Percentiles rank a stretch among this genome's conserved stretches.
These are phyloP conservation scores for Aproaerema taeniolella DNA, from an alignment of 2,888 invertebrate species.

Conservation along the genomic window DNA sequence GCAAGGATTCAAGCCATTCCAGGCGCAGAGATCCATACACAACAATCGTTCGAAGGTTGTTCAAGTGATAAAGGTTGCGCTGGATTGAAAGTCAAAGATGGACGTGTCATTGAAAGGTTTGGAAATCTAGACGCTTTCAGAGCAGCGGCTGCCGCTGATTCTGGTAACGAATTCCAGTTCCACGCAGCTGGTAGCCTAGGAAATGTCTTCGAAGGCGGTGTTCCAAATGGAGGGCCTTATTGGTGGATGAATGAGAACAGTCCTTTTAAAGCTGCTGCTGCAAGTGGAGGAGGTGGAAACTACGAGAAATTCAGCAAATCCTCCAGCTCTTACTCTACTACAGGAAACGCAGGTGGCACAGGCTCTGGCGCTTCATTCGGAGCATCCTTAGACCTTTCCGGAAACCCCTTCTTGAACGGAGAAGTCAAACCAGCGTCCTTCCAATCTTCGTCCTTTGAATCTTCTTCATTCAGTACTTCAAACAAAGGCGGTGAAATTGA, in stretches of 20 bases:
- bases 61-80: constrained; percentile 65
- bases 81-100: constrained; percentile 66
- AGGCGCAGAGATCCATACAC: constrained; percentile 55
- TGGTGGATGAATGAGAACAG: constrained; percentile 80
- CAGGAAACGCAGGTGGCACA: constrained; percentile 21
- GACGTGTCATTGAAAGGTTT: constrained; percentile 53
- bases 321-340: constrained; percentile 35
- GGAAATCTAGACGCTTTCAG: constrained; percentile 59
- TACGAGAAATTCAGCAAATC: constrained; percentile 58
- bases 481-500: constrained; percentile 50
- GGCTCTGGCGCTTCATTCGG: constrained; percentile 19
- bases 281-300: constrained; percentile 33
- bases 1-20: constrained; percentile 49
- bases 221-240: constrained; percentile 56
- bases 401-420: constrained; percentile 52
- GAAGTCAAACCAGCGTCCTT: constrained; percentile 20
- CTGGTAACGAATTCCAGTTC: constrained; percentile 53
- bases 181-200: constrained; percentile 48
- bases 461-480: constrained; percentile 41
- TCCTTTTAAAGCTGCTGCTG: constrained; percentile 71
- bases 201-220: constrained; percentile 44
- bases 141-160: constrained; percentile 44
- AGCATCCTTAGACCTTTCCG: constrained; percentile 33
- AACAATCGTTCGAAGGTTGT: constrained; percentile 62
- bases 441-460: constrained; percentile 43